These are phyloP conservation scores for Phalacrocorax brasilianus DNA, from an alignment of 2,113 vertebrate species.

Conservation along the genomic window DNA sequence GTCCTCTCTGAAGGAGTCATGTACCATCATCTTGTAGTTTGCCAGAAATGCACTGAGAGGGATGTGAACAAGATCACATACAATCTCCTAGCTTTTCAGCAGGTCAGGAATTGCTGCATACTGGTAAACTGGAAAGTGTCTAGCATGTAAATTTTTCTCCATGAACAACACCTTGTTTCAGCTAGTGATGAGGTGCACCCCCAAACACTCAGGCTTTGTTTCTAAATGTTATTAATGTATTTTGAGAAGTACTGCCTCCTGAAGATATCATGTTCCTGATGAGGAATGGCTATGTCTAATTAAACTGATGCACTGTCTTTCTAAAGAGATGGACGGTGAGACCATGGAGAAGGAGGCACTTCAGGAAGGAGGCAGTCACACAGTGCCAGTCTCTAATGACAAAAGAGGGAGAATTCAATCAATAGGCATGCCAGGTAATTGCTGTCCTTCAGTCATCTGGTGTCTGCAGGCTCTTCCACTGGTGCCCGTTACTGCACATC, in stretches of 20 bases:
- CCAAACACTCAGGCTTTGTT: not conserved
- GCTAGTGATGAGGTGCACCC: not conserved
- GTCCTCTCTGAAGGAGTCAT: not conserved
- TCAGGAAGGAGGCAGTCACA: not conserved
- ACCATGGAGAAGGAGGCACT: not conserved
- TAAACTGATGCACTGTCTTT: not conserved
- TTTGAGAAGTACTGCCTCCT: not conserved
- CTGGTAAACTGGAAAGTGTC: not conserved
- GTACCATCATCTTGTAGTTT: not conserved
- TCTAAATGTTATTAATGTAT: not conserved
- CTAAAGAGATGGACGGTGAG: not conserved
- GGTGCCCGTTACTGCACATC: not conserved
- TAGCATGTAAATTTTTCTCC: not conserved
- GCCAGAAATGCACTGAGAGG: not conserved
- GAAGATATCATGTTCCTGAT: not conserved
- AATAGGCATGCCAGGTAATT: not conserved
- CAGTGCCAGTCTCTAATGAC: not conserved
- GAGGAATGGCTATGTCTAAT: not conserved
- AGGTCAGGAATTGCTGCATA: not conserved
- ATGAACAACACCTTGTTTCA: no score
- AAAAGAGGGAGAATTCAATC: no score
- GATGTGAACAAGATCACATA: not conserved
- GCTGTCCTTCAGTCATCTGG: no score
- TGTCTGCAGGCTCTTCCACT: not conserved
- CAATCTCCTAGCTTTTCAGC: not conserved